Evolutionary conservation across 2,113 vertebrate species (phyloP), one percentile per base, ranked within the genome.

Genomic region (Petaurus breviceps): DNA sequence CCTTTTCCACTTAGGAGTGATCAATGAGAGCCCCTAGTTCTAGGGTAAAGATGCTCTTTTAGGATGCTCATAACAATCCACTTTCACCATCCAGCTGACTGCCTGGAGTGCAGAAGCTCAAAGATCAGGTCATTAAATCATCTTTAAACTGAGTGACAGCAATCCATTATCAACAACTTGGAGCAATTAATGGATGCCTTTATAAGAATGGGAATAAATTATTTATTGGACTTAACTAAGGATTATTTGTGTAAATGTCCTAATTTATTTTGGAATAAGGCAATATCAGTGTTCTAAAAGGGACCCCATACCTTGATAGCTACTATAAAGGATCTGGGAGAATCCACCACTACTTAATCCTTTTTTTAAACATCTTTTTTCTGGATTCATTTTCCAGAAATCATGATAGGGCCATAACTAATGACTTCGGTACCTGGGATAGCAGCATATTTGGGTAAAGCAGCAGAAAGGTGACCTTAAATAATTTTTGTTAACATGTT

Each of bases 221-320:
- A 92, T 96, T 95, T 96, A 91, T 3, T 91, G 22, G 93, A 97
- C 97, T 97, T 97, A 97, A 92, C 68, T 22, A 77, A n/a, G 68
- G 6, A 77, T 4, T n/a, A 77, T 19, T 7, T 77, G 37, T 77
- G 14, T 37, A 77, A 77, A 77, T 77, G 16, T 19, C 16, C 68
- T 19, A n/a, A 77, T 49, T 93, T 28, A 16, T 77, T 98, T 95
- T 92, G 96, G 92, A 51, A 1, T 68, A 94, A 95, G 0, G 0
- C 0, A 43, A 96, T 97, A 61, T 49, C 0, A 53, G 77, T 96
- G 96, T 96, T 94, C 53, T 91, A 92, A 91, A 16, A 68, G 22
- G 61, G 95, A 24, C 46, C 7, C 3, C 49, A 25, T 96, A 49
- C 0, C 49, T 96, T 93, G 90, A 84, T 91, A 96, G 93, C 2